Evolutionary conservation across 1,140 invertebrate species (phyloP).

Genomic region (Achroia grisella): DNA sequence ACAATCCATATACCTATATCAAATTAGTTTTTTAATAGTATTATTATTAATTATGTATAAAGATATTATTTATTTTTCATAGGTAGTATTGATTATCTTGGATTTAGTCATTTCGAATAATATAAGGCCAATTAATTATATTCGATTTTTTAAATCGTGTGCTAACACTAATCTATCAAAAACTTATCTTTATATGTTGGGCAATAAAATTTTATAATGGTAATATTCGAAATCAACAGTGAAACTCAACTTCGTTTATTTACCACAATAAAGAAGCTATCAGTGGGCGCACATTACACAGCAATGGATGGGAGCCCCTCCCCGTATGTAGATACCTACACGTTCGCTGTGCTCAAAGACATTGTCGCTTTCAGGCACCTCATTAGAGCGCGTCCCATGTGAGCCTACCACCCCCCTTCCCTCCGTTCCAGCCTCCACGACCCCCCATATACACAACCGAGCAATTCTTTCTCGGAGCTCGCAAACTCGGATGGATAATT

Average conservation of each 20-base stretch:
- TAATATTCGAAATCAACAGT: too few species aligned
- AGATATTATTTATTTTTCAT: too few species aligned
- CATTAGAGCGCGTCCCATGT: slow-evolving; percentile 71
- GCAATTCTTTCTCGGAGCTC: slow-evolving; percentile 66
- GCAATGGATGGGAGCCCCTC: slow-evolving; percentile 35
- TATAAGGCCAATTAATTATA: too few species aligned
- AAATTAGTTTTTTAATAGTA: too few species aligned
- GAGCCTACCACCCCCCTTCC: slow-evolving; percentile 45
- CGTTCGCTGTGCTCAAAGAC: slow-evolving; percentile 70
- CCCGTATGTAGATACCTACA: slow-evolving; percentile 68
- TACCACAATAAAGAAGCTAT: slow-evolving; percentile 10
- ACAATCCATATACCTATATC: too few species aligned
- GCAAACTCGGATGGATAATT: slow-evolving; percentile 69
- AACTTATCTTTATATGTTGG: too few species aligned
- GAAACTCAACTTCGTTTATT: slow-evolving; percentile 1
- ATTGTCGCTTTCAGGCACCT: slow-evolving; percentile 73
- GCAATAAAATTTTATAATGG: too few species aligned
- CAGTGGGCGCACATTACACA: slow-evolving; percentile 23
- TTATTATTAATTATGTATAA: too few species aligned
- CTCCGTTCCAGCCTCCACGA: slow-evolving; percentile 13
- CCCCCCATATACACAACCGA: slow-evolving; percentile 39
- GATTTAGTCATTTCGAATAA: too few species aligned
- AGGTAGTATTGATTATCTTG: too few species aligned
- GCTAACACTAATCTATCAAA: too few species aligned
- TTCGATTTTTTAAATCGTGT: too few species aligned